These are phyloP conservation scores for Acleris emargana DNA, from an alignment of 2,888 invertebrate species.

Conservation along the genomic window DNA sequence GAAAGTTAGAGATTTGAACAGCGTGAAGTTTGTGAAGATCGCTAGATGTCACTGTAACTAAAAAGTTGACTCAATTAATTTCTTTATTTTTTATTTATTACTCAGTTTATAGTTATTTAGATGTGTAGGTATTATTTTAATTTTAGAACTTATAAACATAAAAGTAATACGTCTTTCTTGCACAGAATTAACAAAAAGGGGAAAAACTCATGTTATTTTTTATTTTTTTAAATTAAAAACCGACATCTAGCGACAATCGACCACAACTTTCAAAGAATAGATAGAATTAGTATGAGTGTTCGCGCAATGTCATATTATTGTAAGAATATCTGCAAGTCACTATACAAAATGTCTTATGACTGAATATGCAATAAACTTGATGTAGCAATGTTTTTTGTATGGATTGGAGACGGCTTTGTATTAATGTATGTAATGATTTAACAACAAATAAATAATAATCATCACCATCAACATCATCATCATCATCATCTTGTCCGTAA, in stretches of 20 bases:
- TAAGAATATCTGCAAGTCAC: slow-evolving; percentile 2
- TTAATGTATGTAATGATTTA: no score
- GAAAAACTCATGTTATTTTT: no score
- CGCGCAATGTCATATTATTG: slow-evolving; percentile 1
- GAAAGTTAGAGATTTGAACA: slow-evolving; percentile 26
- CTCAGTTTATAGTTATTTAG: no score
- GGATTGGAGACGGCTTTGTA: background rate
- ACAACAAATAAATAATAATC: no score
- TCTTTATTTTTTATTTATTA: no score
- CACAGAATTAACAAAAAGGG: no score
- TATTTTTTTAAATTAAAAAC: no score
- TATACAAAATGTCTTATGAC: background rate
- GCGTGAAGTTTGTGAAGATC: background rate
- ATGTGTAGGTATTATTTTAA: no score
- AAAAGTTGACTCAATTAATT: background rate
- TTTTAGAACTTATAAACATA: no score
- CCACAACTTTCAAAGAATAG: background rate
- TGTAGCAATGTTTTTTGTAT: background rate
- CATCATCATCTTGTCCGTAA: no score
- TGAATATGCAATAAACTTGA: slow-evolving; percentile 2
- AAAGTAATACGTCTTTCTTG: no score
- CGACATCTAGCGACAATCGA: background rate
- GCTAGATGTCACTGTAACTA: background rate
- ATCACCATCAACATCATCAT: no score
- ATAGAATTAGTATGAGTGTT: slow-evolving; percentile 15